A percentile compares a stretch with the other conserved stretches of the same genome.
These are phyloP conservation scores for Galleria mellonella DNA, from an alignment of 1,140 invertebrate species.

Conservation along the genomic window DNA sequence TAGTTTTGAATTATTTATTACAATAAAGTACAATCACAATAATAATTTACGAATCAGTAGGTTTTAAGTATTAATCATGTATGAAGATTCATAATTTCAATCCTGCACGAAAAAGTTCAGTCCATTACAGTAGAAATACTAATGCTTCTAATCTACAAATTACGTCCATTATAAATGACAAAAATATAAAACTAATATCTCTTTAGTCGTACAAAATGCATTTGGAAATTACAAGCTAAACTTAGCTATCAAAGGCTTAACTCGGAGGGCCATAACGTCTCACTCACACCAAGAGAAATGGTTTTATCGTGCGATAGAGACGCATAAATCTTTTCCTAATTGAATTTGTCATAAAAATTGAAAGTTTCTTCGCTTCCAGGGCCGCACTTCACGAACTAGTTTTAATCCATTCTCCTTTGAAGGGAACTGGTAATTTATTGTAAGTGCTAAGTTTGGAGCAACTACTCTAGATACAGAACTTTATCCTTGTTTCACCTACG, in stretches of 20 bases:
- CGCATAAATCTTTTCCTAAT: constrained; percentile 61
- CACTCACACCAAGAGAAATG: constrained; percentile 25
- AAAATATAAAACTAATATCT: constrained; percentile 17
- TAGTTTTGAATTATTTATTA: no score
- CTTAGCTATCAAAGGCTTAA: constrained; percentile 44
- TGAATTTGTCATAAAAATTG: constrained; percentile 74
- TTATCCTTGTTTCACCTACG: constrained; percentile 53
- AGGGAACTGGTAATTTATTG: constrained; percentile 71
- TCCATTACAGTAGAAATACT: no score
- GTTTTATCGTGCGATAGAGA: constrained; percentile 40
- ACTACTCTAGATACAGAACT: constrained; percentile 53
- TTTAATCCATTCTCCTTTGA: constrained; percentile 70
- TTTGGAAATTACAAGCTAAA: constrained; percentile 47
- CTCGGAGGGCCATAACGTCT: constrained; percentile 23
- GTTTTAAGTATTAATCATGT: no score
- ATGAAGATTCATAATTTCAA: no score
- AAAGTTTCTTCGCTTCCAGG: constrained; percentile 59
- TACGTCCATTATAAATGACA: background rate
- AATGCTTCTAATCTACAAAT: constrained; percentile 3
- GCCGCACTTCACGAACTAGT: constrained; percentile 58
- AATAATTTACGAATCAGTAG: no score
- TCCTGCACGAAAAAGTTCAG: no score
- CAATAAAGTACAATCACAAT: no score
- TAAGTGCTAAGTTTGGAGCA: constrained; percentile 66
- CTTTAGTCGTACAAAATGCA: constrained; percentile 30